phyloP scores from a whole-genome alignment of 1,140 invertebrate species.

The Drosophila auraria region DNA sequence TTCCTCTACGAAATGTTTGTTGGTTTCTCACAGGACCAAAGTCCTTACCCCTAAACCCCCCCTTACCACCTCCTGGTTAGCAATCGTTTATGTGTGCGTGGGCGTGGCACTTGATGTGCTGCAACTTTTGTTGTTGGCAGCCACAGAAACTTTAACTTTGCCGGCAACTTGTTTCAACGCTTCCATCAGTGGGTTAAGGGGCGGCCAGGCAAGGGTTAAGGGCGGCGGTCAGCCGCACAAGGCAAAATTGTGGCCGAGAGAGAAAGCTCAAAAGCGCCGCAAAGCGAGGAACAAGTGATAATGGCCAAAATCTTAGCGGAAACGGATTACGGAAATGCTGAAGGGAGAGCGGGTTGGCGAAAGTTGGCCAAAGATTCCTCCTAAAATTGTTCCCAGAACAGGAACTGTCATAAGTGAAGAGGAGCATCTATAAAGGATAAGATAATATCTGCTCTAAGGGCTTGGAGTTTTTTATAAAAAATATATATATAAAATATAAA shows the following conservation, averaged over 20 bases:
- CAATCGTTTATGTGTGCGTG: conserved; percentile 60
- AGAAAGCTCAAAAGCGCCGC: conserved; percentile 52
- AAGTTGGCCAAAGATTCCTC: conserved; percentile 7
- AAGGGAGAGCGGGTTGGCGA: neutral
- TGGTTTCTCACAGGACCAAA: conserved; percentile 29
- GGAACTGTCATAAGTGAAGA: neutral
- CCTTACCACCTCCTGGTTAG: conserved; percentile 18
- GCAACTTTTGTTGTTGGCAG: conserved; percentile 56
- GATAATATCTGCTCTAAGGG: no score
- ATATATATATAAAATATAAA: no score
- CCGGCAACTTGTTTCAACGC: conserved; percentile 65
- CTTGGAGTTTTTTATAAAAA: no score
- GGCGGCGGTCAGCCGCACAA: conserved; percentile 57
- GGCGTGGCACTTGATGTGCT: conserved; percentile 56
- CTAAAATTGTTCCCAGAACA: neutral
- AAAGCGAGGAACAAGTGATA: conserved; percentile 63
- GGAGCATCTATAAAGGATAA: no score
- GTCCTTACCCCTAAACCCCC: neutral
- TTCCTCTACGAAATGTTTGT: conserved; percentile 34
- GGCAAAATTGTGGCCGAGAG: conserved; percentile 67
- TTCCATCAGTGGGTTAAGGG: conserved; percentile 1
- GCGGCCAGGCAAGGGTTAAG: conserved; percentile 3
- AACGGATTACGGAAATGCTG: conserved; percentile 12
- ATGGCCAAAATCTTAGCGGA: conserved; percentile 37
- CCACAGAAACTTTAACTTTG: conserved; percentile 73